Evolutionary conservation across 2,113 vertebrate species (phyloP), one percentile per base, ranked within the genome.

Genomic region (Desmodus rotundus): DNA sequence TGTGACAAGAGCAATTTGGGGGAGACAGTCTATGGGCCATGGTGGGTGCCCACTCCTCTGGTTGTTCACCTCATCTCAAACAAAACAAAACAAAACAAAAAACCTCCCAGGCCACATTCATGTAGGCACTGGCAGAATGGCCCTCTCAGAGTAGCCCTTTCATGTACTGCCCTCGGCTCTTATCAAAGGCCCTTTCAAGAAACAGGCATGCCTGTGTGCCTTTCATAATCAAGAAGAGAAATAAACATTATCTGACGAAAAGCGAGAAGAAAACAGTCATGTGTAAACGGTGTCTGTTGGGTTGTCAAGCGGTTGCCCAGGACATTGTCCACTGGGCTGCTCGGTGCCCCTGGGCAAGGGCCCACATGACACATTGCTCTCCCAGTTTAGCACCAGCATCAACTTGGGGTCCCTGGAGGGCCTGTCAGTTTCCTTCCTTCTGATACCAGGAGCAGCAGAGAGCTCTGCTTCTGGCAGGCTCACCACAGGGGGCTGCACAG

Each of bases 111-210:
- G 90, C 95, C 94, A 97, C 92, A 96, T 97, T 95, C 72, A 0
- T 63, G 72, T 89, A 97, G 87, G 97, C 26, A 47, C 97, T 95
- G 92, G 96, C 87, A 96, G 94, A 96, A 93, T 56, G 92, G 78
- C 45, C 92, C 92, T 87, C 33, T 9, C 0, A 43, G 61, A 91
- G 56, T 81, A 76, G 43, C 65, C 24, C 95, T 97, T 97, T 97
- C 90, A 97, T 96, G 95, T 96, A 47, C 85, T 97, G 85, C 93
- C 93, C 95, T 96, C 54, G 82, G 95, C 92, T 96, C 97, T 96
- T 97, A 97, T 95, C 96, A 96, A 97, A 97, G 97, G 85, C 88
- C 97, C 94, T 97, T 97, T 97, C 93, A 94, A 97, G 94, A 96
- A 97, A 96, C 96, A 97, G 94, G 94, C 95, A 70, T 96, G 94